Conservation (phyloP, 2,888 invertebrate species). For the Neoitamus cyanurus region DNA sequence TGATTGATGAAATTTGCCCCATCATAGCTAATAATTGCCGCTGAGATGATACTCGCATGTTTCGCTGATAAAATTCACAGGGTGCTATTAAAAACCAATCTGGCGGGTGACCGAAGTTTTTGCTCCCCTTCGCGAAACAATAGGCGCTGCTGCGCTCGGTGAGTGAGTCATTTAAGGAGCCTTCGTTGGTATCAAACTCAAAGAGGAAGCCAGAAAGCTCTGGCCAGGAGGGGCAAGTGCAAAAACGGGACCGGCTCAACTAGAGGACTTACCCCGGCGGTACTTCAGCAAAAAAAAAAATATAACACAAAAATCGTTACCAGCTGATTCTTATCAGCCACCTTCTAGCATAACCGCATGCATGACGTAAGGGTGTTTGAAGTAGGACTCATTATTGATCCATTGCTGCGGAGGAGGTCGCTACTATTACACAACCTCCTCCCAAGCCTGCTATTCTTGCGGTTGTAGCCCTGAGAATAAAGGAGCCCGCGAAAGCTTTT, state of each 20-base stretch:
- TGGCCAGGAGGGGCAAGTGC: slow-evolving; percentile 3
- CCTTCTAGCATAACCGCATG: slow-evolving; percentile 3
- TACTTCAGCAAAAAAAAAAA: slow-evolving; percentile 21
- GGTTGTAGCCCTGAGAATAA: not conserved
- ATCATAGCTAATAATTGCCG: slow-evolving; percentile 38
- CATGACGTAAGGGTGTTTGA: slow-evolving; percentile 31
- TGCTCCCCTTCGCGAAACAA: not conserved
- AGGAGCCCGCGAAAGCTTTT: not conserved
- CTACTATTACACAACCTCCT: not conserved
- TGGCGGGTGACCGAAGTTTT: not conserved
- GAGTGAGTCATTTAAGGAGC: slow-evolving; percentile 31
- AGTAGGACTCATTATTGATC: slow-evolving; percentile 42
- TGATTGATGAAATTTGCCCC: slow-evolving; percentile 37
- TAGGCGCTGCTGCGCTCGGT: not conserved
- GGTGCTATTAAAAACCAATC: slow-evolving; percentile 43
- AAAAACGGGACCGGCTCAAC: not conserved
- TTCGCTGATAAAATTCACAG: slow-evolving; percentile 19
- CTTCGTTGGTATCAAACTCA: slow-evolving; percentile 12
- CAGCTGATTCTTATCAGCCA: slow-evolving; percentile 31
- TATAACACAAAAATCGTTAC: slow-evolving; percentile 31
- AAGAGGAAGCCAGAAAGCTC: slow-evolving; percentile 9
- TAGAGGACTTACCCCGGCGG: not conserved
- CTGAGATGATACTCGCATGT: slow-evolving; percentile 40
- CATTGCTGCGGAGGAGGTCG: not conserved
- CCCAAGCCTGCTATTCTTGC: not conserved